These are phyloP conservation scores for Papilio machaon DNA, from an alignment of 1,140 invertebrate species.

Conservation along the genomic window DNA sequence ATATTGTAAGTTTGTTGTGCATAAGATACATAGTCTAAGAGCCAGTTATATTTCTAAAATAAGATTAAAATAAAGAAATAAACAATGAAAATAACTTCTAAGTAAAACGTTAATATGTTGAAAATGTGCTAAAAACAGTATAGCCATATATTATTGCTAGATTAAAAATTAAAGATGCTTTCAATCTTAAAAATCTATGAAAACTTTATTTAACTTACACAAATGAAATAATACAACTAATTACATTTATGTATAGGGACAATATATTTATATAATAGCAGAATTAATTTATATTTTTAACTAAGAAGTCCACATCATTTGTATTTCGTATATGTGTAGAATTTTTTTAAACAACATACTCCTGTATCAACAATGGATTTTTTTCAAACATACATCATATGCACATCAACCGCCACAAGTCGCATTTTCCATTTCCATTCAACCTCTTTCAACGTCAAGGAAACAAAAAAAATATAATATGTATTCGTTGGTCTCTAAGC, in stretches of 20 bases:
- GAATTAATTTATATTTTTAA: too few species aligned
- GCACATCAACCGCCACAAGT: slow-evolving; percentile 21
- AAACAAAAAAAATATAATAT: slow-evolving; percentile 33
- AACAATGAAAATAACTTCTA: background rate
- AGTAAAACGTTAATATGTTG: background rate
- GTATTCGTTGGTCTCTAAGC: slow-evolving; percentile 41
- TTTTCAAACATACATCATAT: background rate
- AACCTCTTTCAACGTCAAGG: background rate
- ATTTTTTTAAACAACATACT: background rate
- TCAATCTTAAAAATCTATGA: too few species aligned
- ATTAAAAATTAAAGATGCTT: too few species aligned
- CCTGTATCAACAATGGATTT: background rate
- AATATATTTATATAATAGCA: too few species aligned
- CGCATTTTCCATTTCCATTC: slow-evolving; percentile 28
- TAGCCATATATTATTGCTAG: too few species aligned
- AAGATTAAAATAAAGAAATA: background rate
- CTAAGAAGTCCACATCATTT: too few species aligned
- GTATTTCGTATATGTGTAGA: background rate
- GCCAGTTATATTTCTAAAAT: slow-evolving; percentile 12
- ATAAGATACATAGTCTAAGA: slow-evolving; percentile 41
- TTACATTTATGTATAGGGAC: too few species aligned
- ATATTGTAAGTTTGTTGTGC: slow-evolving; percentile 52
- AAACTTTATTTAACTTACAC: too few species aligned
- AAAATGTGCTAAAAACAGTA: background rate
- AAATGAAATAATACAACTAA: too few species aligned